Evolutionary conservation across 2,797 vertebrate genomes (phyloP), one percentile per base, ranked within the genome.

Genomic region (Hirundo rustica): DNA sequence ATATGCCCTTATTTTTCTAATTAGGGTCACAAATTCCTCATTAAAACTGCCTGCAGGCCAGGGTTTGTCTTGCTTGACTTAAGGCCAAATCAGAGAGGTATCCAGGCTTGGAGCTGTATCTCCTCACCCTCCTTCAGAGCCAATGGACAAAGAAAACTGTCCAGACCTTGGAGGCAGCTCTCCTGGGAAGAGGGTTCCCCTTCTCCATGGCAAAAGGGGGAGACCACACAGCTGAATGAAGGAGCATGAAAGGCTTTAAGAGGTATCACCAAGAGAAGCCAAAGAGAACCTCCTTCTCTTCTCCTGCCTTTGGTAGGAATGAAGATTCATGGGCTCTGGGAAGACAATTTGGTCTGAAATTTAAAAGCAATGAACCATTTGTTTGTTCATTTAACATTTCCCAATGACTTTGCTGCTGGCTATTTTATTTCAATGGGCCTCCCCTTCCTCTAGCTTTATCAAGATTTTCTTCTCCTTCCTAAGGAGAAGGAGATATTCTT

Each of bases 1-100:
- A 75, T 86, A 47, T 75, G 51, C 47, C 36, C 66, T 96, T 88
- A 40, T 81, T 96, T 95, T 95, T 94, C 76, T 93, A 71, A 94
- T 91, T 93, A 93, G 62, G 62, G 68, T 70, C 1, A 0, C 68
- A 83, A 75, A 77, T 91, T 95, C 72, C 72, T 92, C 3, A 12
- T 85, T 62, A 76, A 67, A 95, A 50, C 81, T 91, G 87, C 75
- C 72, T 85, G 45, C 66, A 36, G 79, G 79, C 88, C 92, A 88
- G 51, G 66, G 38, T 92, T 95, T 81, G 72, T 86, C 93, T 94
- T 92, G 76, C 79, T 66, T 84, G 47, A 95, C 79, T 95, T 84
- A 47, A 90, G 76, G 79, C 27, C 34, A 83, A 83, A 86, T 88
- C 44, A n/a, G n/a, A 44, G 73, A 85, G 53, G 51, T 81, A 78